phyloP scores from a whole-genome alignment of 2,888 invertebrate genomes.

The Leptodirus hochenwartii region DNA sequence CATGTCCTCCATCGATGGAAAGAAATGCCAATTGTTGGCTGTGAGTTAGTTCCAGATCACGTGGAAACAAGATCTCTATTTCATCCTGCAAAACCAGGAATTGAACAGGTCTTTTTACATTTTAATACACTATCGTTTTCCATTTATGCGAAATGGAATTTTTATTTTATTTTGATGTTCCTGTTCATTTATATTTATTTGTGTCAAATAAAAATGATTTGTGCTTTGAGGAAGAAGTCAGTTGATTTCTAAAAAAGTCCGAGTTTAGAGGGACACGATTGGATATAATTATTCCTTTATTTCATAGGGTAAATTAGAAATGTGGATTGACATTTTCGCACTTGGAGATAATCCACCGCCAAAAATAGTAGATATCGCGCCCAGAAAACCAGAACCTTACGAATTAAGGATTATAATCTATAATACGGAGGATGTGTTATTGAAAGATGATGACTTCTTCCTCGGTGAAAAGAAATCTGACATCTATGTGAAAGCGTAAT shows the following conservation, averaged over 20 bases:
- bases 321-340: conserved; percentile 83
- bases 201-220: conserved; percentile 1
- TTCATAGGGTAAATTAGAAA: conserved; percentile 64
- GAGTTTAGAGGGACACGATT: no score
- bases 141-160: not conserved
- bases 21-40: conserved; percentile 59
- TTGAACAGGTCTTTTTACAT: conserved; percentile 39
- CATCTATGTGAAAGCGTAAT: conserved; percentile 54
- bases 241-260: no score
- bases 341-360: conserved; percentile 39
- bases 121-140: not conserved
- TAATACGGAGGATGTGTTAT: conserved; percentile 41
- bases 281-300: not conserved
- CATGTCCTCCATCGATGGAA: conserved; percentile 56
- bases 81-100: conserved; percentile 51
- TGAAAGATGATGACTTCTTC: conserved; percentile 52
- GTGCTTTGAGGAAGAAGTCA: not conserved
- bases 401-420: conserved; percentile 52
- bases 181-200: no score
- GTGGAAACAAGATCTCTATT: conserved; percentile 73
- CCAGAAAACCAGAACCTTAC: conserved; percentile 44
- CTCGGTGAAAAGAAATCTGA: conserved; percentile 56
- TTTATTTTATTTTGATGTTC: not conserved
- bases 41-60: conserved; percentile 72
- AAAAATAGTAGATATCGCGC: conserved; percentile 57